These are phyloP conservation scores for Camelus bactrianus DNA, from an alignment of 2,113 vertebrate species.

Conservation along the genomic window DNA sequence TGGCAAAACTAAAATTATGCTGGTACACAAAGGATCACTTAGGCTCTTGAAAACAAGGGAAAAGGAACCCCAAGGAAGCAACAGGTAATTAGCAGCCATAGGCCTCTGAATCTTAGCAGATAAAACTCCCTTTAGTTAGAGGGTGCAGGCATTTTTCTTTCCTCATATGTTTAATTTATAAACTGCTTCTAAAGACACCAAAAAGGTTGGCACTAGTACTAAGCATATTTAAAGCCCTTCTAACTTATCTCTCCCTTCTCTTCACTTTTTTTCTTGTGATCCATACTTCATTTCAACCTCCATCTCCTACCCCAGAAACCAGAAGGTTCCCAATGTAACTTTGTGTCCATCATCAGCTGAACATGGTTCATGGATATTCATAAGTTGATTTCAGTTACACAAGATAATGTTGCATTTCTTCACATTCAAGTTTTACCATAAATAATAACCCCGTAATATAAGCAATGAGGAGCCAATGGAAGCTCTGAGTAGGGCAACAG, in stretches of 20 bases:
- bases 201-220: not conserved
- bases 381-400: not conserved
- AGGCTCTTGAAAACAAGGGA: not conserved
- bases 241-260: not conserved
- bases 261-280: not conserved
- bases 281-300: not conserved
- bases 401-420: conserved; percentile 23
- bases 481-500: not conserved
- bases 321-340: not conserved
- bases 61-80: not conserved
- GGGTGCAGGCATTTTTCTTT: not conserved
- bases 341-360: not conserved
- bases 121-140: not conserved
- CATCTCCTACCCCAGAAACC: not conserved
- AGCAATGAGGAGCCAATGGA: not conserved
- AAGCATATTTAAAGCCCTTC: not conserved
- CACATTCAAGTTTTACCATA: not conserved
- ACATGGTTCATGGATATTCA: not conserved
- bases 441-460: not conserved
- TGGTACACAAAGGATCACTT: not conserved
- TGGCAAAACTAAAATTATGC: not conserved
- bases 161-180: not conserved
- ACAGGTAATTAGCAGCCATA: not conserved
- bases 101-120: not conserved
- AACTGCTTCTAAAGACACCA: not conserved